Base-by-base conservation (phyloP, 2,888 invertebrate species). In the Dryobota labecula region DNA sequence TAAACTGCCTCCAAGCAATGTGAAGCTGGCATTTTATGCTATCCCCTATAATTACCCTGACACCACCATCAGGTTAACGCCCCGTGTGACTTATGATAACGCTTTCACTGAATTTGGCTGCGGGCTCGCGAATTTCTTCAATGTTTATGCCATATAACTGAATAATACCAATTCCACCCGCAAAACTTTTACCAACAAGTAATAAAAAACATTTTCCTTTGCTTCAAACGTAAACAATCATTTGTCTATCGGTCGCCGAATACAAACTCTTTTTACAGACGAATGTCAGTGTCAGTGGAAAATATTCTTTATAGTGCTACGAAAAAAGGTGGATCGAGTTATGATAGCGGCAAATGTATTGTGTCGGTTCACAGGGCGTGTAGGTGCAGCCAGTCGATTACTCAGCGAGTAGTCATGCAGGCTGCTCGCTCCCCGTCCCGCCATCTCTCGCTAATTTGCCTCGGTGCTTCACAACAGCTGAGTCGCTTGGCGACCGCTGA, bases 341-440 rank as follows among this genome's bases (percentile, higher is more conserved):
- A 68, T 70, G 33, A 53, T 70, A 70, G 49, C 63, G 62, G 76
- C 62, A 84, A 77, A 76, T 30, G 56, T 83, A 77, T 82, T 74
- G 65, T 69, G 84, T 78, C 61, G 86, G 88, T 89, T 90, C 86
- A 84, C 89, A 87, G 88, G 89, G 87, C 88, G 88, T 88, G 91
- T 93, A 93, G 93, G 92, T 93, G 93, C 93, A 92, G 88, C 87
- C 87, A 88, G 90, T 89, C 87, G 92, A 92, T 94, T 94, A 94
- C 90, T 94, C 95, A 95, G 91, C 90, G 89, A 78, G 87, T 87
- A 94, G 93, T 93, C 93, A 94, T 93, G 92, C 93, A 92, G 91
- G 92, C 90, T 89, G 89, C 74, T 86, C 84, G 86, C 84, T 82
- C 85, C 86, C 82, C 87, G 85, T 82, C 88, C 87, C 89, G 88